Conservation (phyloP, 2,888 invertebrate species). For the Nomada hirtipes region DNA sequence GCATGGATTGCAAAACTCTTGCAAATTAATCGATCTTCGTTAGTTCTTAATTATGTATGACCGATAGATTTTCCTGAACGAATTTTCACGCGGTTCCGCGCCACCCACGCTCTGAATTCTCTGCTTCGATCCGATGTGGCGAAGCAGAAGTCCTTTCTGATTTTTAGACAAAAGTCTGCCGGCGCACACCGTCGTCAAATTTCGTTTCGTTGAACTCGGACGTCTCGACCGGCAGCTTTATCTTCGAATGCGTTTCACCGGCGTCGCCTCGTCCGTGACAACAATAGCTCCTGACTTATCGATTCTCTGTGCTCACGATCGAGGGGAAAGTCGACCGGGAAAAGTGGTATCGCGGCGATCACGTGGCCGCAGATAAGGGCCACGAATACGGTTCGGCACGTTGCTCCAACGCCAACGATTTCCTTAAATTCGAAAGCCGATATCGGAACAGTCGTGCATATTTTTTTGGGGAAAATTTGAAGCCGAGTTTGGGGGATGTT, state of each 20-base stretch:
- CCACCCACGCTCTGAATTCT: not conserved
- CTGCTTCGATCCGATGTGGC: not conserved
- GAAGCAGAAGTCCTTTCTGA: not conserved
- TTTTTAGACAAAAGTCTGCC: not conserved
- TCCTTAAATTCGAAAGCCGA: slow-evolving; percentile 8
- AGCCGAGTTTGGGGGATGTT: slow-evolving; percentile 1
- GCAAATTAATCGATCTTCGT: too few species aligned
- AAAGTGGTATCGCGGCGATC: slow-evolving; percentile 8
- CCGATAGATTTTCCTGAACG: too few species aligned
- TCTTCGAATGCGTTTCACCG: slow-evolving; percentile 8
- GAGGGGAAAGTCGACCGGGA: not conserved
- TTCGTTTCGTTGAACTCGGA: slow-evolving; percentile 21
- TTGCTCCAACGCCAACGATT: slow-evolving; percentile 18
- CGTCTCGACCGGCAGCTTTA: slow-evolving; percentile 20
- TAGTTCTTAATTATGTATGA: too few species aligned
- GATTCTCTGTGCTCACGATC: slow-evolving; percentile 9
- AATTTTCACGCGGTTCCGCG: not conserved
- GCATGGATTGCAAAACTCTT: too few species aligned
- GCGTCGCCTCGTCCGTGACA: not conserved
- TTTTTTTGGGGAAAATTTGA: slow-evolving; percentile 5
- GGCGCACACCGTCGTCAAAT: slow-evolving; percentile 31
- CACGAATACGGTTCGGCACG: not conserved
- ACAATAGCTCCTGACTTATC: slow-evolving; percentile 40
- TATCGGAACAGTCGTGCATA: not conserved
- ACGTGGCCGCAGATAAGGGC: not conserved